These are phyloP conservation scores for Oscheius sp. DNA, from an alignment of 2,888 invertebrate genomes.

Conservation along the genomic window DNA sequence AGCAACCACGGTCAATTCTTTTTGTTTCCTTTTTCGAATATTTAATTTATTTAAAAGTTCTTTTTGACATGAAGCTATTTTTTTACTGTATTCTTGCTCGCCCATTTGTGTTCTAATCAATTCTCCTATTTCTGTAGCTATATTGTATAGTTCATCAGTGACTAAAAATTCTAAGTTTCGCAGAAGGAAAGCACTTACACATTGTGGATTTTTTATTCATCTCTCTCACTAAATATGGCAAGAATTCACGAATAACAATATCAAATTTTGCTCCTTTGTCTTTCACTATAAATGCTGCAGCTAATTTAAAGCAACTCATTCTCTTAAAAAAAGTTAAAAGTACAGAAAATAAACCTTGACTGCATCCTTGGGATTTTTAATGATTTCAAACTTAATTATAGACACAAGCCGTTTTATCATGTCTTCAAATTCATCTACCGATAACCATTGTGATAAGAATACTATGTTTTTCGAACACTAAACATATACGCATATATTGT, in stretches of 20 bases:
- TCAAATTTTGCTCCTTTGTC: conserved; percentile 24
- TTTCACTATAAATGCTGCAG: conserved; percentile 52
- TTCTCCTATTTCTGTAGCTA: conserved; percentile 60
- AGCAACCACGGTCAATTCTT: conserved; percentile 55
- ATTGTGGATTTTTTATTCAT: conserved; percentile 50
- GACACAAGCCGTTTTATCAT: conserved; percentile 43
- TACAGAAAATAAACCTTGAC: conserved; percentile 35
- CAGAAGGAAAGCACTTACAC: conserved; percentile 32
- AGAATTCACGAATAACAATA: conserved; percentile 39
- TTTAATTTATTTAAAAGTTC: too few species aligned
- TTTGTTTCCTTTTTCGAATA: conserved; percentile 11
- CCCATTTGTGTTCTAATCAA: conserved; percentile 55
- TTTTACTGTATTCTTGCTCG: conserved; percentile 47
- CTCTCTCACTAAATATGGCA: conserved; percentile 59
- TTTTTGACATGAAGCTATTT: conserved; percentile 48
- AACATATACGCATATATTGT: conserved; percentile 2
- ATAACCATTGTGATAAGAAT: conserved; percentile 29
- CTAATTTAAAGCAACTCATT: conserved; percentile 57
- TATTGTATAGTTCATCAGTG: conserved; percentile 52
- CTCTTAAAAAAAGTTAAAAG: conserved; percentile 47
- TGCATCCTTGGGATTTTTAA: conserved; percentile 42
- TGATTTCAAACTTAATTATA: conserved; percentile 55
- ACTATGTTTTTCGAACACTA: conserved; percentile 53
- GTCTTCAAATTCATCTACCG: conserved; percentile 33
- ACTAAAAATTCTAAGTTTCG: conserved; percentile 38